These are phyloP conservation scores for Lutjanus erythropterus DNA, from an alignment of 2,113 vertebrate species.

Conservation along the genomic window DNA sequence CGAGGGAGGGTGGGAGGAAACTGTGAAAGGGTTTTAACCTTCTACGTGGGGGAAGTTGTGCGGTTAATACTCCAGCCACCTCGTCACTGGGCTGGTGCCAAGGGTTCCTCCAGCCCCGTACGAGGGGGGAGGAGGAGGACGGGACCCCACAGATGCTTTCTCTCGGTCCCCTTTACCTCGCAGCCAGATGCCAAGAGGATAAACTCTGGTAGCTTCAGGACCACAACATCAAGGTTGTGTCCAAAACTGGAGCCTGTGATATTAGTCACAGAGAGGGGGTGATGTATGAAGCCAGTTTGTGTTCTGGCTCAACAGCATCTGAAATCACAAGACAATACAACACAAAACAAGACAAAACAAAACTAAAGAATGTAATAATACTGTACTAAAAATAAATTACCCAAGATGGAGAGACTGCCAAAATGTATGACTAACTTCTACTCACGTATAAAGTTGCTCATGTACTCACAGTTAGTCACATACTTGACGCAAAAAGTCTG, in stretches of 20 bases:
- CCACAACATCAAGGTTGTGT: slow-evolving; percentile 71
- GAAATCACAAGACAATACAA: slow-evolving; percentile 24
- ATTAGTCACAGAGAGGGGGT: slow-evolving; percentile 53
- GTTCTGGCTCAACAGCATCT: slow-evolving; percentile 27
- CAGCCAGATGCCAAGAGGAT: slow-evolving; percentile 77
- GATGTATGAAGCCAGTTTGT: slow-evolving; percentile 45
- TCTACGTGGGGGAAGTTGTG: slow-evolving; percentile 63
- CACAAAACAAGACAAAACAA: background rate
- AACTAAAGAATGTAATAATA: background rate
- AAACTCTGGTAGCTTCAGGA: slow-evolving; percentile 69
- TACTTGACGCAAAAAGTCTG: too few relatives aligned
- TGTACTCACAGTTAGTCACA: background rate
- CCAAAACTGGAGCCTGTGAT: slow-evolving; percentile 60
- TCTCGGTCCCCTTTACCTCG: slow-evolving; percentile 51
- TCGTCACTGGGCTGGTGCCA: slow-evolving; percentile 71
- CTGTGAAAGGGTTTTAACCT: slow-evolving; percentile 73
- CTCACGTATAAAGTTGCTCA: background rate
- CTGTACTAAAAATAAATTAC: background rate
- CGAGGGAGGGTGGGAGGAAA: slow-evolving; percentile 35
- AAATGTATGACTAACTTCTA: background rate
- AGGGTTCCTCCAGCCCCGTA: slow-evolving; percentile 53
- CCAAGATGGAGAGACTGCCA: background rate
- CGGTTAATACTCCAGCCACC: slow-evolving; percentile 73
- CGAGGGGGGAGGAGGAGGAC: slow-evolving; percentile 29
- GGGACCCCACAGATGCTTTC: slow-evolving; percentile 67